These are phyloP conservation scores for Torymus aiolomorphi DNA, from an alignment of 2,888 invertebrate species.

Conservation along the genomic window DNA sequence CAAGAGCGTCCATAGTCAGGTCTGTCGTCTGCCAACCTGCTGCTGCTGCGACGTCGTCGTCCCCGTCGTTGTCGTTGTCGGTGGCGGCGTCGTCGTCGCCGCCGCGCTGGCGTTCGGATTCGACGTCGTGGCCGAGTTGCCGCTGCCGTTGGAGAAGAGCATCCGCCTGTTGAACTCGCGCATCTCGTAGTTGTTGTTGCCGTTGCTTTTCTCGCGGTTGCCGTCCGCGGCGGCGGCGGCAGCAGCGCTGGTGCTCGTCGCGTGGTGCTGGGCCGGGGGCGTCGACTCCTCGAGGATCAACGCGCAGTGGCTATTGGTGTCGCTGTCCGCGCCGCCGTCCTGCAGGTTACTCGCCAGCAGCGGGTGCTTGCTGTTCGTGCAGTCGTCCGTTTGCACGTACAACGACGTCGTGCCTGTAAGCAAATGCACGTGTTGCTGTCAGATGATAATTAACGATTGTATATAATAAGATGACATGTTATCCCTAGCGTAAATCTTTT, in stretches of 20 bases:
- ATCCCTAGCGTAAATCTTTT: too few species aligned
- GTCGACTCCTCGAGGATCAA: slow-evolving; percentile 77
- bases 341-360: slow-evolving; percentile 70
- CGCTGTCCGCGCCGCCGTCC: slow-evolving; percentile 79
- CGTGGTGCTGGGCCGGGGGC: slow-evolving; percentile 68
- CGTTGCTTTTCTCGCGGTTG: slow-evolving; percentile 81
- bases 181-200: slow-evolving; percentile 88
- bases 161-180: slow-evolving; percentile 80
- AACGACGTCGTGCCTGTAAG: slow-evolving; percentile 70
- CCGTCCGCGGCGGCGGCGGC: slow-evolving; percentile 53
- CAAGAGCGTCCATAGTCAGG: slow-evolving; percentile 75
- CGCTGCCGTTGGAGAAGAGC: slow-evolving; percentile 70
- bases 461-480: too few species aligned
- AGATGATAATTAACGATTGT: too few species aligned
- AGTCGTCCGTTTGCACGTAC: slow-evolving; percentile 71
- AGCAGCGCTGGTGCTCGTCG: slow-evolving; percentile 55
- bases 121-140: slow-evolving; percentile 75
- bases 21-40: slow-evolving; percentile 63
- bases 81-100: slow-evolving; percentile 67
- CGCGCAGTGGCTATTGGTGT: slow-evolving; percentile 79
- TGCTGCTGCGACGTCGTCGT: slow-evolving; percentile 57
- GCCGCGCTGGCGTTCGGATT: slow-evolving; percentile 62
- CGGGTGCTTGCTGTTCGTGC: slow-evolving; percentile 75
- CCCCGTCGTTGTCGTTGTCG: slow-evolving; percentile 63
- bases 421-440: too few species aligned